Evolutionary conservation across 64 coral and sea anemone species (phyloP).

Genomic region (Hydrozoanthus tunicans): DNA sequence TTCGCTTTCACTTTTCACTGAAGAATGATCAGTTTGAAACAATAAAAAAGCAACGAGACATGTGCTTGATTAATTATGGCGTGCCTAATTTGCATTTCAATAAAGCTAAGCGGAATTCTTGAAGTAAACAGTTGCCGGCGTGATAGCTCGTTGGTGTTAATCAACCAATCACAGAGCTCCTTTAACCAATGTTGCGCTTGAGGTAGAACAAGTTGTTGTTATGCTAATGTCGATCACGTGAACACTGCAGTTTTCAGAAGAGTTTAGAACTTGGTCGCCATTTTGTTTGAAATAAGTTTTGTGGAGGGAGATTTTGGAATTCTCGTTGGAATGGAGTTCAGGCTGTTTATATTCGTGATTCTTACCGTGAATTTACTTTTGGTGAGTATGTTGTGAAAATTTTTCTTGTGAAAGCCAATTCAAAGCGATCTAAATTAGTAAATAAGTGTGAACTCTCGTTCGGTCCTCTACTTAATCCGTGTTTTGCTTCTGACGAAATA

Average conservation of each 20-base stretch:
- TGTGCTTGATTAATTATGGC: no score
- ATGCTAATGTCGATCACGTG: no score
- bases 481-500: conserved; percentile 15
- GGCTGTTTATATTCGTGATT: background rate
- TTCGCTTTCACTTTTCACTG: no score
- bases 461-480: background rate
- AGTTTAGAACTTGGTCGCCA: background rate
- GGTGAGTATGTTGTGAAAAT: conserved; percentile 21
- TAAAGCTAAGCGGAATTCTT: no score
- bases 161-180: no score
- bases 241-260: conserved; percentile 4
- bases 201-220: no score
- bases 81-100: no score
- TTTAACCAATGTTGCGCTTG: no score
- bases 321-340: conserved; percentile 3
- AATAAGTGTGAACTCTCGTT: background rate
- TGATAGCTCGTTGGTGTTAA: no score
- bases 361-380: background rate
- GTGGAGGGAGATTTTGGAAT: conserved; percentile 4
- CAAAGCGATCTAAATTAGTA: background rate
- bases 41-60: background rate
- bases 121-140: no score
- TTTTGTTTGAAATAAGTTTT: conserved; percentile 12
- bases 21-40: background rate
- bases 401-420: background rate